Conservation (phyloP, 2,113 vertebrate genomes). For the Phaethornis superciliosus region DNA sequence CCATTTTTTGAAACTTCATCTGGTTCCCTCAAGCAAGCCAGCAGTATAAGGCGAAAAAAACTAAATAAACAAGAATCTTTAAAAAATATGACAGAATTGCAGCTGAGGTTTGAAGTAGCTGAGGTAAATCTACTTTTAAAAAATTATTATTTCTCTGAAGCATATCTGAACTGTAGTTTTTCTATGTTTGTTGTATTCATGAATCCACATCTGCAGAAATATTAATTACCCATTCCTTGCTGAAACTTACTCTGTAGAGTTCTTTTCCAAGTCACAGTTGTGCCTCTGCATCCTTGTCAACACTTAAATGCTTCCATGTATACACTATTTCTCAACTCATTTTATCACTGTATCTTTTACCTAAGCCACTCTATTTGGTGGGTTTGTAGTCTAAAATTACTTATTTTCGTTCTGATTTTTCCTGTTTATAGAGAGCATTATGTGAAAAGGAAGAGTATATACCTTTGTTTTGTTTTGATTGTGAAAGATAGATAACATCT, state of each 20-base stretch:
- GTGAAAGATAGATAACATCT: not conserved
- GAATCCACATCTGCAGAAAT: not conserved
- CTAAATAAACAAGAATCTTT: constrained; percentile 77
- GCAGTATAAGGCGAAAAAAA: constrained; percentile 67
- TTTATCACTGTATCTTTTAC: not conserved
- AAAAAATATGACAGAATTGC: constrained; percentile 90
- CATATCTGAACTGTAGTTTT: not conserved
- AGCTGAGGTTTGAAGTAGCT: constrained; percentile 89
- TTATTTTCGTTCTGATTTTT: not conserved
- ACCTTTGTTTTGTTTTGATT: not conserved
- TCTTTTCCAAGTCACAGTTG: not conserved
- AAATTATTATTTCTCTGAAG: not conserved
- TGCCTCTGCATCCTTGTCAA: not conserved
- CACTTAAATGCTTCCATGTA: not conserved
- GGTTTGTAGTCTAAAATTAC: not conserved
- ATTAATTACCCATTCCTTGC: not conserved
- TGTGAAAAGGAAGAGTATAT: not conserved
- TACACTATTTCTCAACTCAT: not conserved
- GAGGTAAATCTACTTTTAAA: constrained; percentile 75
- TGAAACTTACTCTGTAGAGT: not conserved
- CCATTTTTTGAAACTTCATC: constrained; percentile 79
- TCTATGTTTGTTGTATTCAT: not conserved
- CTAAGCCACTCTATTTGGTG: not conserved
- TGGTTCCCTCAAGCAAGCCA: constrained; percentile 48
- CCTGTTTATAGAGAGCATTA: not conserved